Base-by-base conservation (phyloP, 1,140 invertebrate genomes). In the Lepidurus couesii region DNA sequence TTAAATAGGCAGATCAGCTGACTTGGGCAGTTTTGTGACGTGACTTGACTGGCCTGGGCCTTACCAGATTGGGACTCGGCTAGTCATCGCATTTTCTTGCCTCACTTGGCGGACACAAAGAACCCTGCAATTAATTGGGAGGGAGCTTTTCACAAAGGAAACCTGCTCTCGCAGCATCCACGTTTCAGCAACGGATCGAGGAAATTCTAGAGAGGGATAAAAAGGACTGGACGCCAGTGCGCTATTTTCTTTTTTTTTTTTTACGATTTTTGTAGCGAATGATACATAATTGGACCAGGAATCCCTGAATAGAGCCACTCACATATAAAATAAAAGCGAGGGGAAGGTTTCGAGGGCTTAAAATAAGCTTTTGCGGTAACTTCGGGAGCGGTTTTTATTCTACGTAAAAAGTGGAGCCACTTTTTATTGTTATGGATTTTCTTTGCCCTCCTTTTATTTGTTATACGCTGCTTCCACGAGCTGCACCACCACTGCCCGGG, bases 381-480 rank as follows among this genome's bases (percentile, higher is more conserved):
- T 65, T 65, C 21, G 16, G 53, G 16, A 13, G 53, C 53, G n/a
- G 9, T 65, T 65, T 65, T 21, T 21, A 13, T 21, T 16, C 53
- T 65, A 16, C 21, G 53, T 7, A 65, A 65, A 21, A 4, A 21
- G 53, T n/a, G 53, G 16, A 47, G 53, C 53, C 53, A 34, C 34
- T 65, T 65, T 65, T 65, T 65, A 65, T 65, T 65, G 53, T 21
- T 65, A 65, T 65, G 53, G 53, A 65, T 65, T 65, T 65, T 21
- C n/a, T 65, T 34, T 65, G 21, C n/a, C 53, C 53, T 13, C 16
- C 53, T 65, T 47, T 47, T 47, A 47, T 47, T 47, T 16, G 10
- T 47, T 16, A 10, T 65, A 65, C 16, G 53, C 21, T 65, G 53
- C 13, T 65, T 65, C 53, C n/a, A 65, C 21, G 53, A 65, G 53